A percentile compares a stretch with the other conserved stretches of the same genome.
Conservation (phyloP, 1,140 invertebrate species). For the Calosoma granatense region DNA sequence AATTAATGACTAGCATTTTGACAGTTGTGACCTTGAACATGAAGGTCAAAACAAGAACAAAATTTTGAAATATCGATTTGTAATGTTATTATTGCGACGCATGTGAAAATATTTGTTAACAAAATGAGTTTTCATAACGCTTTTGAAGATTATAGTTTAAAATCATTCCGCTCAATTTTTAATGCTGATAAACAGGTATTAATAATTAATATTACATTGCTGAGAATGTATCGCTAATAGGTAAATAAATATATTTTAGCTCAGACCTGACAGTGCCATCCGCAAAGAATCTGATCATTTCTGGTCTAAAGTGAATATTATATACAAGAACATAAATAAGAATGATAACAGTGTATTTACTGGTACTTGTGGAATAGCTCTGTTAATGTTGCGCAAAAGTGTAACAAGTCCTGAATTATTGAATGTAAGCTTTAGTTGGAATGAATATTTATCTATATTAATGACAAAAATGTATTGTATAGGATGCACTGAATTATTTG, state of each 20-base stretch:
- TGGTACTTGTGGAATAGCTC: constrained; percentile 39
- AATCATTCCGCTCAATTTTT: not conserved
- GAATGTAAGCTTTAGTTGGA: constrained; percentile 20
- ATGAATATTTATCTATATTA: constrained; percentile 6
- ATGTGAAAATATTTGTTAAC: too few relatives aligned
- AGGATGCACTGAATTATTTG: constrained; percentile 40
- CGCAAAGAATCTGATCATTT: not conserved
- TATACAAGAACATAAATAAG: constrained; percentile 19
- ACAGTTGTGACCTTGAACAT: not conserved
- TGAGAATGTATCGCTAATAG: too few relatives aligned
- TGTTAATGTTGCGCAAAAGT: constrained; percentile 29
- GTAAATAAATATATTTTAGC: not conserved
- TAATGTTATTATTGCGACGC: too few relatives aligned
- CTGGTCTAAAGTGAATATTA: not conserved
- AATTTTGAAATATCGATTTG: not conserved
- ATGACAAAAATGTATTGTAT: constrained; percentile 6
- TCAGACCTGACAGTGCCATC: not conserved
- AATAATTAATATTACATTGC: not conserved
- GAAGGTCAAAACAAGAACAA: not conserved
- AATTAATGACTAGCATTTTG: not conserved
- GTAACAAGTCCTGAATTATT: constrained; percentile 22
- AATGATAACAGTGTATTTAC: constrained; percentile 42
- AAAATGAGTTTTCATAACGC: not conserved
- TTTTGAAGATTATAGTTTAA: not conserved
- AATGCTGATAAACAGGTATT: not conserved